A percentile compares a stretch with the other conserved stretches of the same genome.
These are phyloP conservation scores for Fulica atra DNA, from an alignment of 2,113 vertebrate genomes.

Conservation along the genomic window DNA sequence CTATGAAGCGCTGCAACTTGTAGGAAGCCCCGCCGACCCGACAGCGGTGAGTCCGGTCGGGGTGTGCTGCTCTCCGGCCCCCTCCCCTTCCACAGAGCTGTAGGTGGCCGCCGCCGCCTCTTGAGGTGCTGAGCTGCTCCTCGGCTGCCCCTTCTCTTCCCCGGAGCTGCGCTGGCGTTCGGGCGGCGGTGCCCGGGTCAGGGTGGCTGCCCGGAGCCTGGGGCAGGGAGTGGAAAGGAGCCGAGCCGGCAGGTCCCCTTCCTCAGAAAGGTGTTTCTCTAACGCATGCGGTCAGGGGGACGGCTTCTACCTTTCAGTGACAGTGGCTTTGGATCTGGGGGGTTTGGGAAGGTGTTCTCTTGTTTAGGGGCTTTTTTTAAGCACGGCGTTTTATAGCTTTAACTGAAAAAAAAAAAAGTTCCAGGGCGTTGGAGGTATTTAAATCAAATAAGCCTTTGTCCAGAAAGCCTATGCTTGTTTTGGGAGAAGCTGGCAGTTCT, in stretches of 20 bases:
- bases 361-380: not conserved
- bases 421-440: not conserved
- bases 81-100: not conserved
- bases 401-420: rapidly evolving
- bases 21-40: not conserved
- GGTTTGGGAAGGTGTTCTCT: not conserved
- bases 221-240: not conserved
- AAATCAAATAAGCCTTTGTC: not conserved
- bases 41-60: rapidly evolving
- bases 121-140: not conserved
- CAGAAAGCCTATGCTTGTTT: not conserved
- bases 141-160: not conserved
- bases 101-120: not conserved
- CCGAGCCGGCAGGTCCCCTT: rapidly evolving
- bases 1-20: rapidly evolving
- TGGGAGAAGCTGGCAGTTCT: not conserved
- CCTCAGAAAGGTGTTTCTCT: not conserved
- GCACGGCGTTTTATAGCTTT: not conserved
- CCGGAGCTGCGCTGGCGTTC: rapidly evolving
- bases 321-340: not conserved
- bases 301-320: not conserved
- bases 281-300: rapidly evolving
- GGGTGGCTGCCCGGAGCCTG: not conserved
- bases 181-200: no score
- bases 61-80: rapidly evolving